Evolutionary conservation across 2,113 vertebrate species (phyloP), one percentile per base, ranked within the genome.

Genomic region (Dascyllus trimaculatus): DNA sequence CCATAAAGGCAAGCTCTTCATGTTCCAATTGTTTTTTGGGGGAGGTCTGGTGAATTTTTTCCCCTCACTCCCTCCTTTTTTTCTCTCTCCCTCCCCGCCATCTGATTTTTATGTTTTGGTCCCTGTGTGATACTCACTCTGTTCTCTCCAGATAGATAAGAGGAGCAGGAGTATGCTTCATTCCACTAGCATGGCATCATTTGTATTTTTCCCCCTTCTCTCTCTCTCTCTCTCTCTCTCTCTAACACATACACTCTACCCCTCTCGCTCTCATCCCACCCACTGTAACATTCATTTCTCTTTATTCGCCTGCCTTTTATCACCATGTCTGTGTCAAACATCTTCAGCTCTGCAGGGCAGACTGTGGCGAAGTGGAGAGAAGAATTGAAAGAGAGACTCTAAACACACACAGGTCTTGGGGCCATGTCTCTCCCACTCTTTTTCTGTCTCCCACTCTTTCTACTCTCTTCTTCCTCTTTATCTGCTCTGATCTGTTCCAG

Each of bases 141-240:
- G 62, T 69, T 66, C 75, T 82, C 78, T 80, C 75, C 82, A 77
- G 76, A 85, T 40, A 82, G 82, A 88, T 90, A 88, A 80, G 75
- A 91, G 59, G 61, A 79, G 46, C 80, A 66, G 52, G 67, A 71
- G 75, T 77, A 17, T 26, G 65, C 78, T 88, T 87, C 84, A 87
- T 88, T 91, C 86, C 88, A 77, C 74, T 72, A 68, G 75, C 80
- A 75, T 84, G 82, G 53, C 22, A 90, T 91, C 87, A 85, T 83
- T 77, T 80, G 38, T 85, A 82, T 85, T 48, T 65, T 46, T 32
- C 53, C 68, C 18, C n/a, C 59, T 21, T 15, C 19, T 25, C 19
- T 60, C 25, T 14, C 26, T 17, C 64, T 62, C 54, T 15, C 25
- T 18, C 45, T 5, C 62, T 22, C 56, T 7, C 56, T 18, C 24